Evolutionary conservation across 1,140 invertebrate genomes (phyloP), one percentile per base, ranked within the genome.

Genomic region (Trissolcus basalis): DNA sequence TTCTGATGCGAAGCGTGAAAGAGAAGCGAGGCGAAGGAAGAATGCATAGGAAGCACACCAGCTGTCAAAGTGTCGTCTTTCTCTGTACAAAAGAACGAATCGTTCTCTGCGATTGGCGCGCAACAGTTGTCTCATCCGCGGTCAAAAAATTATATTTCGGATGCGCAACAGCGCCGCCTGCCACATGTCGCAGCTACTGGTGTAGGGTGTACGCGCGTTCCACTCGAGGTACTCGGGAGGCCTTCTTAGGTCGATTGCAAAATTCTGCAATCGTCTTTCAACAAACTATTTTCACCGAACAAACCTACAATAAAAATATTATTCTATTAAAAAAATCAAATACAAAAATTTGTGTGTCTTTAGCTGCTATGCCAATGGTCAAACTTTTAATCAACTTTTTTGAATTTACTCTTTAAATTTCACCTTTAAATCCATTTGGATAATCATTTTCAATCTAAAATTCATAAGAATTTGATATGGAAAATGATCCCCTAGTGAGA

Each of bases 31-130:
- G 15, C 14, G 19, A 6, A 50, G 39, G 47, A 59, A 49, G 72
- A 63, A 48, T 75, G 53, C 64, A 58, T 63, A 75, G 58, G 35
- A 74, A 69, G 69, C 79, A 74, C 58, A 75, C 69, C 77, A 78
- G 54, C 79, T 70, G 59, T 68, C 71, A 59, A 78, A 81, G 79
- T 83, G 75, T 82, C 77, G 65, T 78, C 72, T 82, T 82, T 81
- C 77, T 41, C 60, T 6, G 68, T 71, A 65, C 53, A 65, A 78
- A 72, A 60, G 64, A 70, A 65, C 12, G 59, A 70, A 68, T 67
- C 59, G 61, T 76, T 65, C 54, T 69, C 27, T 36, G 51, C 63
- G 56, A 67, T 64, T 74, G 60, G 41, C 47, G 63, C 43, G 59
- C 69, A 71, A 75, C 76, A 78, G 79, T 82, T 79, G 79, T 73